Evolutionary conservation across 1,140 invertebrate species (phyloP).

Genomic region (Aphis gossypii): DNA sequence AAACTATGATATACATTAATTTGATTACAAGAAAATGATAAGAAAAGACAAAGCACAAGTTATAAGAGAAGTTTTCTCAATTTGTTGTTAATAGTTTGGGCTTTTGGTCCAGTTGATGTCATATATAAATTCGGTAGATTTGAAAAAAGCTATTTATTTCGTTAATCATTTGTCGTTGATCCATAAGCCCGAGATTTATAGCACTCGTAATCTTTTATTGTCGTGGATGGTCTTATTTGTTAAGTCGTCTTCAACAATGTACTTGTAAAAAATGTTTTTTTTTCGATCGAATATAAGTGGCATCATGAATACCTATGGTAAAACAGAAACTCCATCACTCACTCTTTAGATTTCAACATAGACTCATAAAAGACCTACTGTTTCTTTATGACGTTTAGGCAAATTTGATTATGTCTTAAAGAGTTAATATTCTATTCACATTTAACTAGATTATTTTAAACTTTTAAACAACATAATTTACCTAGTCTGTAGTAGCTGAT

Average conservation of each 20-base stretch:
- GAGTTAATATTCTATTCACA: neutral
- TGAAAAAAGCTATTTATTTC: slow-evolving; percentile 24
- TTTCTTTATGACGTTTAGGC: neutral
- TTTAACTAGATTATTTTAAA: neutral
- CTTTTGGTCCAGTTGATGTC: slow-evolving; percentile 1
- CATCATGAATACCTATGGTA: neutral
- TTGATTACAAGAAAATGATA: neutral
- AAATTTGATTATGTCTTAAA: neutral
- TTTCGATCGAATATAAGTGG: neutral
- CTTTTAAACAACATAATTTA: neutral
- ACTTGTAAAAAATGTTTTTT: neutral
- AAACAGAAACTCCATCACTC: neutral
- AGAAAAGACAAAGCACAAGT: neutral
- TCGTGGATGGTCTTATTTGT: neutral
- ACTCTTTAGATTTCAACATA: too few species aligned
- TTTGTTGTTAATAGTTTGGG: slow-evolving; percentile 10
- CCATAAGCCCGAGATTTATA: slow-evolving; percentile 28
- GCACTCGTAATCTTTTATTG: slow-evolving; percentile 30
- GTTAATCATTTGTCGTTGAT: slow-evolving; percentile 35
- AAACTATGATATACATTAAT: neutral
- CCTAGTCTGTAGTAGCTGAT: neutral
- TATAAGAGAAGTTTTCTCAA: neutral
- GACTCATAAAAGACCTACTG: neutral
- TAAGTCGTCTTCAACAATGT: neutral
- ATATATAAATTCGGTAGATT: slow-evolving; percentile 24